Percentiles rank a stretch among this genome's conserved stretches.
Evolutionary conservation across 1,140 invertebrate species (phyloP).

Genomic region (Drosophila orena): DNA sequence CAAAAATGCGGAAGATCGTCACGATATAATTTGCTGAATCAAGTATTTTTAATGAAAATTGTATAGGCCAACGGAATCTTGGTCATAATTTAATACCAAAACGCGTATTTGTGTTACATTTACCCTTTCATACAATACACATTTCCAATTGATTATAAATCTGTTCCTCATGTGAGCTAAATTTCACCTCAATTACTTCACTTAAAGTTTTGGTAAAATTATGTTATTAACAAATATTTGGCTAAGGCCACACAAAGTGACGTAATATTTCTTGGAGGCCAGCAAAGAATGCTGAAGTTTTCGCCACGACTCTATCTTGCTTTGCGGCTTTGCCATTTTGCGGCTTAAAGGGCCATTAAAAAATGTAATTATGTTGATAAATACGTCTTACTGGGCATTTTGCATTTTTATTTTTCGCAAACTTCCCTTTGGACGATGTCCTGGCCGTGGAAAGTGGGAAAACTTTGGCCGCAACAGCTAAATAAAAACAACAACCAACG

Average conservation of each 20-base stretch:
- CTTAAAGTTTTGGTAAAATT: no score
- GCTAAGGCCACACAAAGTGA: constrained; percentile 1
- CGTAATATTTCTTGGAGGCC: constrained; percentile 12
- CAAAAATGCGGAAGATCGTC: no score
- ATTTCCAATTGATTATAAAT: no score
- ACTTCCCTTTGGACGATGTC: constrained; percentile 55
- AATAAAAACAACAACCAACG: constrained; percentile 60
- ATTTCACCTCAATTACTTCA: no score
- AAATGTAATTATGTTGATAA: constrained; percentile 85
- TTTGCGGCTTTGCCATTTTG: constrained; percentile 74
- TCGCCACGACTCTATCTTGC: constrained; percentile 52
- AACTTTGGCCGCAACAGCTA: constrained; percentile 72
- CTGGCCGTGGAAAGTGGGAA: constrained; percentile 4
- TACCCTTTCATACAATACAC: no score
- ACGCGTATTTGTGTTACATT: no score
- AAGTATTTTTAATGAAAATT: no score
- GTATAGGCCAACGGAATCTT: no score
- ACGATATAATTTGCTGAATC: no score
- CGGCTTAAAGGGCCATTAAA: constrained; percentile 84
- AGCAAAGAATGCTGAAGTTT: constrained; percentile 4
- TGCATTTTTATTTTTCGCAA: constrained; percentile 69
- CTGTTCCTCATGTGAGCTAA: no score
- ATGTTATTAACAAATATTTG: not conserved
- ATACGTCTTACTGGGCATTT: constrained; percentile 79
- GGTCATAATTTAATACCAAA: no score